Evolutionary conservation across 2,797 vertebrate species (phyloP).

Genomic region (Cetoscarus ocellatus): DNA sequence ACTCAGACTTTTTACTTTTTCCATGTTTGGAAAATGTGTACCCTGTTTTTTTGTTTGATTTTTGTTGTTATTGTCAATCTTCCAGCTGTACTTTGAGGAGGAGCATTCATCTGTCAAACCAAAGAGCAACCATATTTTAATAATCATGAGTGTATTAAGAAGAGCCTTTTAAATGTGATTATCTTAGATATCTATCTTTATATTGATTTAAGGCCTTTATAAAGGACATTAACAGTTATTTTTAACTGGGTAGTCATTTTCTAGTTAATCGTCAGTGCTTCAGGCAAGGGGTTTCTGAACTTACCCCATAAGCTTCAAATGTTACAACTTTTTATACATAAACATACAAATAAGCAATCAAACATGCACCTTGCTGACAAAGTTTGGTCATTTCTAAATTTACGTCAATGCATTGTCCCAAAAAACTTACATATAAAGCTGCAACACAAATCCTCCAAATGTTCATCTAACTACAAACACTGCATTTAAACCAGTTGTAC

Average conservation of each 20-base stretch:
- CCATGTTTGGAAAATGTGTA: conserved; percentile 87
- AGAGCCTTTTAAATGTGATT: conserved; percentile 12
- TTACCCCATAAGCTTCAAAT: too few relatives aligned
- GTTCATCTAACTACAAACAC: too few relatives aligned
- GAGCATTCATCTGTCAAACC: conserved; percentile 58
- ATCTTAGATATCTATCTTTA: conserved; percentile 19
- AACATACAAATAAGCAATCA: too few relatives aligned
- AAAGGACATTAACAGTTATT: conserved; percentile 7
- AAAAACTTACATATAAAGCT: too few relatives aligned
- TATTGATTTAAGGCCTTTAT: background rate
- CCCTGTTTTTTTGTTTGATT: conserved; percentile 77
- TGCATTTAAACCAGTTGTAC: too few relatives aligned
- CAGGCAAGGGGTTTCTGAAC: too few relatives aligned
- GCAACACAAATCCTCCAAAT: too few relatives aligned
- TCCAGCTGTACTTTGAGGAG: conserved; percentile 72
- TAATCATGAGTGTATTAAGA: conserved; percentile 8
- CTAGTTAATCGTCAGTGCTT: background rate
- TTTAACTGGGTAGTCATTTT: background rate
- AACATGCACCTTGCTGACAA: too few relatives aligned
- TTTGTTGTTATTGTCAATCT: conserved; percentile 64
- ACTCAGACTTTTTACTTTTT: conserved; percentile 86
- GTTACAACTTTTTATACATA: too few relatives aligned
- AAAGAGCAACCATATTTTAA: conserved; percentile 31
- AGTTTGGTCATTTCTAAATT: too few relatives aligned
- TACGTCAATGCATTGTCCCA: too few relatives aligned